These are phyloP conservation scores for Penelope pileata DNA, from an alignment of 2,113 vertebrate genomes.

Conservation along the genomic window DNA sequence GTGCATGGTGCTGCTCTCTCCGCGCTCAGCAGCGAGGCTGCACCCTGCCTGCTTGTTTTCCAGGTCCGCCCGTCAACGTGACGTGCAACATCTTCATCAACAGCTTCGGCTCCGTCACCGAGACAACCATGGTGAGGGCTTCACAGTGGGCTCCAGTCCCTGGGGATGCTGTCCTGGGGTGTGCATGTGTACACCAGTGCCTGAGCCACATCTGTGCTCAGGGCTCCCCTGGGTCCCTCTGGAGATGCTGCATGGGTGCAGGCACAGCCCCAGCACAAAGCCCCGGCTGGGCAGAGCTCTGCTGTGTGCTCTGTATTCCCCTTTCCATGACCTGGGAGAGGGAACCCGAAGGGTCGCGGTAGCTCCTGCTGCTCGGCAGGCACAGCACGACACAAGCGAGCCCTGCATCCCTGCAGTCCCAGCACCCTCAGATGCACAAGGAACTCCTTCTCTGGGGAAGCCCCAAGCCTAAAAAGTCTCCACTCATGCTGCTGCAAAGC, in stretches of 20 bases:
- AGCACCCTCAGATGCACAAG: background rate
- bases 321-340: background rate
- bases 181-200: rapidly evolving
- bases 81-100: slow-evolving; percentile 99
- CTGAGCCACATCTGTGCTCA: rapidly evolving
- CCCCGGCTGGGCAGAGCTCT: background rate
- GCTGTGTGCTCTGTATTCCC: background rate
- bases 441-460: background rate
- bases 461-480: background rate
- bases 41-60: background rate
- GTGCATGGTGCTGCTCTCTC: rapidly evolving
- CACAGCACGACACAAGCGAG: rapidly evolving
- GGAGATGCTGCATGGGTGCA: rapidly evolving
- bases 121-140: slow-evolving; percentile 92
- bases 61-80: slow-evolving; percentile 93
- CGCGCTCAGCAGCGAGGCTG: background rate
- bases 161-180: rapidly evolving
- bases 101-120: slow-evolving; percentile 92
- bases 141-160: rapidly evolving
- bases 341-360: rapidly evolving
- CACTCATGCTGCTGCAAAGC: background rate
- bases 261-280: background rate
- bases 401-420: background rate
- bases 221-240: background rate
- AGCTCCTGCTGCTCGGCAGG: background rate